These are phyloP conservation scores for Acronicta leporina DNA, from an alignment of 2,888 invertebrate genomes.

Conservation along the genomic window DNA sequence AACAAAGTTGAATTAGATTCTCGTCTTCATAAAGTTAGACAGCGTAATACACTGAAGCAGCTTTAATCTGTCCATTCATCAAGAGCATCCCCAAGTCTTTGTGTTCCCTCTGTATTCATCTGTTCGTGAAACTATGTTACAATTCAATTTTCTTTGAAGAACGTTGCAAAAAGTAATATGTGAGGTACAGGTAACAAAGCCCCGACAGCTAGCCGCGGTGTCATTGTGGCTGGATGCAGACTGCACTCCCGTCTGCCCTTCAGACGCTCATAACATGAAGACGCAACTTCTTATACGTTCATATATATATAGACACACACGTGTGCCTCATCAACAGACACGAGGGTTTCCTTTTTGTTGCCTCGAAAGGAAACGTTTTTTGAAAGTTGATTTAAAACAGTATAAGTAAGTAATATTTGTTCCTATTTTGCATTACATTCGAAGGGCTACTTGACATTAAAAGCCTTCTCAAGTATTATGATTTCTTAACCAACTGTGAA, in stretches of 20 bases:
- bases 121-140: conserved; percentile 44
- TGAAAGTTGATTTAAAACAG: conserved; percentile 1
- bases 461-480: neutral
- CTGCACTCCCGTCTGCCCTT: conserved; percentile 52
- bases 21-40: conserved; percentile 8
- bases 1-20: conserved; percentile 1
- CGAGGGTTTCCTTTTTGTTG: conserved; percentile 8
- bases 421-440: neutral
- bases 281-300: conserved; percentile 34
- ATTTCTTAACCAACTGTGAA: neutral
- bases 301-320: conserved; percentile 25
- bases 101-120: conserved; percentile 40
- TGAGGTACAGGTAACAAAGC: conserved; percentile 67
- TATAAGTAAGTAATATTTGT: neutral
- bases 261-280: conserved; percentile 49
- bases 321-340: neutral
- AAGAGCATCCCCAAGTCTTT: conserved; percentile 22
- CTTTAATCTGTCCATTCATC: conserved; percentile 33
- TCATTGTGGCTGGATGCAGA: conserved; percentile 60
- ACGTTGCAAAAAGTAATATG: conserved; percentile 63
- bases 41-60: conserved; percentile 15
- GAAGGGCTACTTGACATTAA: neutral
- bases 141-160: conserved; percentile 63
- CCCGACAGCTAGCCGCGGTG: conserved; percentile 58
- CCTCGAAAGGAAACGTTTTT: neutral